These are phyloP conservation scores for Nibea coibor DNA, from an alignment of 2,113 vertebrate genomes.

Conservation along the genomic window DNA sequence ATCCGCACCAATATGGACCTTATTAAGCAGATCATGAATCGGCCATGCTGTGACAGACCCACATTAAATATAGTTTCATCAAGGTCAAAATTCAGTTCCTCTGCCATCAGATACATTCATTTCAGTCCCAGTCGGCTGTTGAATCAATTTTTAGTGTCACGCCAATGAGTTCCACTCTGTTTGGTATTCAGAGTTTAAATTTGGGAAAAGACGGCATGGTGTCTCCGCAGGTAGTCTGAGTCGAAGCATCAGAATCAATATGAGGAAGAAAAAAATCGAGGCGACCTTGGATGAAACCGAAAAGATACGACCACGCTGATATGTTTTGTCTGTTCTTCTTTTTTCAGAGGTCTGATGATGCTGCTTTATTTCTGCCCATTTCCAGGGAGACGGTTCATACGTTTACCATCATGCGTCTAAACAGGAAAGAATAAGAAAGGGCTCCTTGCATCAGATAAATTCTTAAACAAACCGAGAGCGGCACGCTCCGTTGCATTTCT, in stretches of 20 bases:
- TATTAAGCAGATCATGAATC: background rate
- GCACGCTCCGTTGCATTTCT: background rate
- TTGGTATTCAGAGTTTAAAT: background rate
- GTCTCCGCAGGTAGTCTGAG: background rate
- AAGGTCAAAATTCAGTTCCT: conserved; percentile 11
- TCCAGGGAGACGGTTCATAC: background rate
- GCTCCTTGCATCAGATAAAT: background rate
- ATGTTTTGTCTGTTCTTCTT: background rate
- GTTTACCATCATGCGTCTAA: background rate
- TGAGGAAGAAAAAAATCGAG: background rate
- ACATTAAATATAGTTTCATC: conserved; percentile 9
- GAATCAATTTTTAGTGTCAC: background rate
- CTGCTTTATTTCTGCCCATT: background rate
- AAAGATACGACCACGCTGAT: background rate
- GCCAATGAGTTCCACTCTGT: background rate
- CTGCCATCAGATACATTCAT: background rate
- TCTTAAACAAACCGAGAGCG: background rate
- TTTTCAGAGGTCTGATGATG: background rate
- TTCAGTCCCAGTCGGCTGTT: background rate
- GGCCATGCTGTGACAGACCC: background rate
- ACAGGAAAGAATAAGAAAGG: background rate
- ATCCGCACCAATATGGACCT: background rate
- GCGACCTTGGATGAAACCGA: background rate
- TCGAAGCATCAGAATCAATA: background rate
- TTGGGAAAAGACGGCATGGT: background rate